These are phyloP conservation scores for Carposina sasakii DNA, from an alignment of 1,140 invertebrate genomes.

Conservation along the genomic window DNA sequence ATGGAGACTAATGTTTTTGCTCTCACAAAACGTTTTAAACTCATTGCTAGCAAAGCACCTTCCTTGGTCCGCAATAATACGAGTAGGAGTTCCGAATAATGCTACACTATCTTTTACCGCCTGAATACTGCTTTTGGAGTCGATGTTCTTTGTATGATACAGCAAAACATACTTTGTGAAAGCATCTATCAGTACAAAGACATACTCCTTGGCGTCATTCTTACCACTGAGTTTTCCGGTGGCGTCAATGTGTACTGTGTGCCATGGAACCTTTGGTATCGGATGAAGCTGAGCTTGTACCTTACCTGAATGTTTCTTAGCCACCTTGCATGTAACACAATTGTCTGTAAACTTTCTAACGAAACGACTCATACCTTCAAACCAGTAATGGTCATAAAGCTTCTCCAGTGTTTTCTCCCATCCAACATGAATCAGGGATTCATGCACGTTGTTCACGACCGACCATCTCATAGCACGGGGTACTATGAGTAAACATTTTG, in stretches of 20 bases:
- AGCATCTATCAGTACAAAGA: slow-evolving; percentile 22
- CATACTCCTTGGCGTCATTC: slow-evolving; percentile 19
- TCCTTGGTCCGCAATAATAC: neutral
- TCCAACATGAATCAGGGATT: slow-evolving; percentile 8
- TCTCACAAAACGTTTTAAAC: slow-evolving; percentile 27
- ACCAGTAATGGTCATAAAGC: slow-evolving; percentile 3
- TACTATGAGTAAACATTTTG: slow-evolving; percentile 27
- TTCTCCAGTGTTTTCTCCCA: slow-evolving; percentile 10
- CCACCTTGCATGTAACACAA: slow-evolving; percentile 28
- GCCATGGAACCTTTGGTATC: neutral
- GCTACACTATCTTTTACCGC: neutral
- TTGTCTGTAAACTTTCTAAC: slow-evolving; percentile 4
- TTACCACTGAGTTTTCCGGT: slow-evolving; percentile 20
- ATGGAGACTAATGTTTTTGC: slow-evolving; percentile 18
- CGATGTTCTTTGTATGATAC: slow-evolving; percentile 7
- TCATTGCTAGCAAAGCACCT: slow-evolving; percentile 1
- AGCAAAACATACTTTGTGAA: slow-evolving; percentile 27
- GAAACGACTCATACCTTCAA: neutral
- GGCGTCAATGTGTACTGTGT: slow-evolving; percentile 2
- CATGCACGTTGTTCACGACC: no score
- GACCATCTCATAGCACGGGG: slow-evolving; percentile 25
- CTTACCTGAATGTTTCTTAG: slow-evolving; percentile 26
- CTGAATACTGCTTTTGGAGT: neutral
- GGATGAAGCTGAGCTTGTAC: neutral
- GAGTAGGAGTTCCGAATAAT: neutral